These are phyloP conservation scores for Laothoe populi DNA, from an alignment of 2,888 invertebrate genomes.

Conservation along the genomic window DNA sequence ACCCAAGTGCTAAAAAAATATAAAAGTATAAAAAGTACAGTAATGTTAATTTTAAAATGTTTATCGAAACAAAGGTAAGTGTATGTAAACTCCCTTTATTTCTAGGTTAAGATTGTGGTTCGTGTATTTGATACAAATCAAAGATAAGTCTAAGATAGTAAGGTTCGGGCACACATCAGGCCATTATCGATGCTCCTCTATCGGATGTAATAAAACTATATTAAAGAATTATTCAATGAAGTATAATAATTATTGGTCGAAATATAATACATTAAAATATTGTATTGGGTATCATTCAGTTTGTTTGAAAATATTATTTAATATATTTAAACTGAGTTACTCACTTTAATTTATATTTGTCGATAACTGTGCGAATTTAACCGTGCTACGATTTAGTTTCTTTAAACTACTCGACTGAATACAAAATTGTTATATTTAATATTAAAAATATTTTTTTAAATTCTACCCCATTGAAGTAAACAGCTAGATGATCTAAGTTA, in stretches of 20 bases:
- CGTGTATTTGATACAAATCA: neutral
- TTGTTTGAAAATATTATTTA: slow-evolving; percentile 4
- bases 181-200: slow-evolving; percentile 9
- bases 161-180: slow-evolving; percentile 17
- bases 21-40: slow-evolving; percentile 38
- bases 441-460: slow-evolving; percentile 24
- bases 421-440: slow-evolving; percentile 21
- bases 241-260: slow-evolving; percentile 6
- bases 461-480: slow-evolving; percentile 22
- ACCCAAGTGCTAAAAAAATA: slow-evolving; percentile 33
- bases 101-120: neutral
- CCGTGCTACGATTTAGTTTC: slow-evolving; percentile 18
- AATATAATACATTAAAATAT: slow-evolving; percentile 10
- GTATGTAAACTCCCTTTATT: slow-evolving; percentile 1
- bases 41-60: slow-evolving; percentile 11
- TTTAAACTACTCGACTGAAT: slow-evolving; percentile 22
- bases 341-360: neutral
- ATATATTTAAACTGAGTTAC: neutral
- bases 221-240: neutral
- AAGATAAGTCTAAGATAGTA: neutral
- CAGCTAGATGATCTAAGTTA: slow-evolving; percentile 23
- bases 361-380: slow-evolving; percentile 19
- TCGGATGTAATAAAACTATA: neutral
- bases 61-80: slow-evolving; percentile 10
- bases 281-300: slow-evolving; percentile 9